These are phyloP conservation scores for Heliocidaris erythrogramma DNA, from an alignment of 35 echinoderm and acorn worm species.

Conservation along the genomic window DNA sequence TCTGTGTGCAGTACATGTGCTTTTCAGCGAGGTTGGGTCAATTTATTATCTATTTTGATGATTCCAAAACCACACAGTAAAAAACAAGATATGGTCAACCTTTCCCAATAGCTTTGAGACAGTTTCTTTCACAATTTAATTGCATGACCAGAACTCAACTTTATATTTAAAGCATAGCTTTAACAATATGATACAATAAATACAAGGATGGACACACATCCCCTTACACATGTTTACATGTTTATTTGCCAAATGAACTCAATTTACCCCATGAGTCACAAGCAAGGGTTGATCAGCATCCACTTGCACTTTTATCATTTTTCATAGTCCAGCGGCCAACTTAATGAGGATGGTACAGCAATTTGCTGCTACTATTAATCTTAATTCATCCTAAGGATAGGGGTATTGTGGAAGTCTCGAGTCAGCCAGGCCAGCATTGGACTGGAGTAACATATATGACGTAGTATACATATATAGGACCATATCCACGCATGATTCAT, in stretches of 20 bases:
- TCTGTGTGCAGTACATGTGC: no score
- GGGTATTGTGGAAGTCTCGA: background rate
- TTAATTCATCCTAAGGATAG: background rate
- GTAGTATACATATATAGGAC: background rate
- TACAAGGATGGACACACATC: background rate
- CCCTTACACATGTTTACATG: background rate
- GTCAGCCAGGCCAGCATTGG: background rate
- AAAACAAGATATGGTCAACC: no score
- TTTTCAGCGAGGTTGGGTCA: no score
- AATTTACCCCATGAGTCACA: background rate
- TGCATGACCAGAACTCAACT: no score
- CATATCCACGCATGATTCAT: background rate
- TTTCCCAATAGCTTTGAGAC: no score
- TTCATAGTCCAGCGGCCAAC: background rate
- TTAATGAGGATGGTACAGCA: conserved; percentile 16
- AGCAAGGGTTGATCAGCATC: background rate
- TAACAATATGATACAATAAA: no score
- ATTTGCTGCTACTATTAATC: conserved; percentile 11
- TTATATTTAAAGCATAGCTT: no score
- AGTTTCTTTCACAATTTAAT: no score
- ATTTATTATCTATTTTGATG: no score
- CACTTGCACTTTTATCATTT: background rate
- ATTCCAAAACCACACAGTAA: no score
- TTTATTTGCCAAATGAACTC: background rate
- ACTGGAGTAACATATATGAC: background rate